Evolutionary conservation across 2,888 invertebrate species (phyloP).

Genomic region (Biston stratarius): DNA sequence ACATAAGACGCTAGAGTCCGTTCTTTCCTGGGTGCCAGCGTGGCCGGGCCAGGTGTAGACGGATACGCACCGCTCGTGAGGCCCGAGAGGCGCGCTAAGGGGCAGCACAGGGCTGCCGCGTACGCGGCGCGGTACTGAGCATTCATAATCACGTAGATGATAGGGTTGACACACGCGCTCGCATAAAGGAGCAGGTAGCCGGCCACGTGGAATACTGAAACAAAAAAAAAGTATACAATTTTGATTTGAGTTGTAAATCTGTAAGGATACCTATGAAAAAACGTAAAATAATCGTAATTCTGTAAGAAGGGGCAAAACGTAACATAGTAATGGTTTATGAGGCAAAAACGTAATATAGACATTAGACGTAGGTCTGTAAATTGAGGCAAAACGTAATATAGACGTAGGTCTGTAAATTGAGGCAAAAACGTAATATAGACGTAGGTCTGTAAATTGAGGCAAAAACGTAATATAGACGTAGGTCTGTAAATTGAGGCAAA

Average conservation of each 20-base stretch:
- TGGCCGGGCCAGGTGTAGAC: slow-evolving; percentile 67
- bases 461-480: background rate
- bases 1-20: slow-evolving; percentile 75
- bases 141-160: slow-evolving; percentile 98
- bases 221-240: slow-evolving; percentile 50
- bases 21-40: slow-evolving; percentile 65
- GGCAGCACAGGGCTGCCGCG: slow-evolving; percentile 91
- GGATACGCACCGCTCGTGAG: slow-evolving; percentile 88
- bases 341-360: too few relatives aligned
- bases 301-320: too few relatives aligned
- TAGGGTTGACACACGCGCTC: slow-evolving; percentile 96
- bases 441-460: background rate
- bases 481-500: background rate
- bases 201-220: slow-evolving; percentile 90
- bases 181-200: slow-evolving; percentile 95
- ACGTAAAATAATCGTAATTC: too few relatives aligned
- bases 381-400: background rate
- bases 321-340: too few relatives aligned
- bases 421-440: background rate
- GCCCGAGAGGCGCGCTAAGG: slow-evolving; percentile 84
- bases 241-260: background rate
- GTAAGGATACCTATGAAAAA: too few relatives aligned
- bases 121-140: slow-evolving; percentile 97
- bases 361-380: background rate
- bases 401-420: background rate